Conservation (phyloP, 1,140 invertebrate genomes). For the Brachionus calyciflorus region DNA sequence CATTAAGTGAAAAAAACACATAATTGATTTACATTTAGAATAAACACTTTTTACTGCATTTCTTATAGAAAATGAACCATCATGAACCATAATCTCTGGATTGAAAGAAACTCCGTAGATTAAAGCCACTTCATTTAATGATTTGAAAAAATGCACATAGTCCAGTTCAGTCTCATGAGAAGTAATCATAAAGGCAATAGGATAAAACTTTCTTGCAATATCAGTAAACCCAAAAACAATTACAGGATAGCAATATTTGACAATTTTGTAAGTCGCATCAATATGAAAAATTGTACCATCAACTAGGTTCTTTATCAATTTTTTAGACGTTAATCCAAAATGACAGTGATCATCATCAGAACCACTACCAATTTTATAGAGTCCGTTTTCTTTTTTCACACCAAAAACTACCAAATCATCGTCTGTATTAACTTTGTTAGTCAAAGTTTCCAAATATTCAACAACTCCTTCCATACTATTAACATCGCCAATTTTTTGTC, state of each 20-base stretch:
- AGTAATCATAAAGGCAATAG: background rate
- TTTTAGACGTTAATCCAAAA: background rate
- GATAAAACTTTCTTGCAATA: background rate
- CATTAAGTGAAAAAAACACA: constrained; percentile 11
- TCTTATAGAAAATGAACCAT: constrained; percentile 4
- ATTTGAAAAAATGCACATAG: background rate
- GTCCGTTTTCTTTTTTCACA: background rate
- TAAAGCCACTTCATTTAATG: background rate
- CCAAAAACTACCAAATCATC: background rate
- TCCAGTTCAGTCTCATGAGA: background rate
- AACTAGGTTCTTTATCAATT: background rate
- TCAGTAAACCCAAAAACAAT: background rate
- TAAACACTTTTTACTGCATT: background rate
- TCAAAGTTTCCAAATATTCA: background rate
- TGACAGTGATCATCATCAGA: background rate
- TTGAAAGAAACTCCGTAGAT: background rate
- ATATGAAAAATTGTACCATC: background rate
- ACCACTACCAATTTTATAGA: background rate
- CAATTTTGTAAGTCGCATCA: background rate
- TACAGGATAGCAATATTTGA: constrained; percentile 4
- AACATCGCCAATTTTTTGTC: constrained; percentile 1
- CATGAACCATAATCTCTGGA: background rate
- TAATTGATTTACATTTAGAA: background rate
- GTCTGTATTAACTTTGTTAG: background rate
- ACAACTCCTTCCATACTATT: background rate